Evolutionary conservation across 2,797 vertebrate genomes (phyloP).

Genomic region (Sebastes melanostomus): DNA sequence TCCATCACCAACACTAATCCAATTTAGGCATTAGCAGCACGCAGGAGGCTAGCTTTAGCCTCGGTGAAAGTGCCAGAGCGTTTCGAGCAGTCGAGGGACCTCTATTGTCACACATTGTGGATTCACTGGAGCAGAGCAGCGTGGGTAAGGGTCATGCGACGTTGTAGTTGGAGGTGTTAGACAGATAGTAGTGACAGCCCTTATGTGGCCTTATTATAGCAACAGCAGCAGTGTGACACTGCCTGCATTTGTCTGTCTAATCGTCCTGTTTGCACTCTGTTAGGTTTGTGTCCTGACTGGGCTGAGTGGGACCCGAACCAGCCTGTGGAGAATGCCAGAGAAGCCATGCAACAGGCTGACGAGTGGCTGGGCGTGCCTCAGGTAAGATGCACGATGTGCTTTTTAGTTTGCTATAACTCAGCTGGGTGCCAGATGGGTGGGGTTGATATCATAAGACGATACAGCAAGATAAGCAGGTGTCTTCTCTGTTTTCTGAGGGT

Average conservation of each 20-base stretch:
- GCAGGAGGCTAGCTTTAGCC: constrained; percentile 44
- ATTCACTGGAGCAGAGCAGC: constrained; percentile 28
- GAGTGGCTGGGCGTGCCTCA: constrained; percentile 95
- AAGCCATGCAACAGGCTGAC: constrained; percentile 96
- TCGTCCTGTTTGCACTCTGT: constrained; percentile 36
- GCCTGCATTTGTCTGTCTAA: constrained; percentile 27
- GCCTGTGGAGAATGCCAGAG: constrained; percentile 91
- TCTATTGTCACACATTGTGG: constrained; percentile 18
- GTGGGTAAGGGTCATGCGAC: constrained; percentile 42
- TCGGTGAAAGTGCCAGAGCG: constrained; percentile 40
- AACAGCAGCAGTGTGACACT: not conserved
- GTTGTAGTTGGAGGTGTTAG: constrained; percentile 46
- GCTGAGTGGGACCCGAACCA: constrained; percentile 93
- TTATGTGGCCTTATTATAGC: constrained; percentile 64
- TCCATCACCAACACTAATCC: constrained; percentile 74
- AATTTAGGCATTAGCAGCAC: constrained; percentile 76
- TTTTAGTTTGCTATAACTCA: not conserved
- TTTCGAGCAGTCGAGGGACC: constrained; percentile 19
- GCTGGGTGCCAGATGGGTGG: not conserved
- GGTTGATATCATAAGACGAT: not conserved
- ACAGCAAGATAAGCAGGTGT: not conserved
- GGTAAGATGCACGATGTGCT: constrained; percentile 73
- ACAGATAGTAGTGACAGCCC: constrained; percentile 57
- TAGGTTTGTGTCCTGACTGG: constrained; percentile 94
- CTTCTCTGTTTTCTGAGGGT: constrained; percentile 3